Evolutionary conservation across 1,140 invertebrate genomes (phyloP).

Genomic region (Arion vulgaris): DNA sequence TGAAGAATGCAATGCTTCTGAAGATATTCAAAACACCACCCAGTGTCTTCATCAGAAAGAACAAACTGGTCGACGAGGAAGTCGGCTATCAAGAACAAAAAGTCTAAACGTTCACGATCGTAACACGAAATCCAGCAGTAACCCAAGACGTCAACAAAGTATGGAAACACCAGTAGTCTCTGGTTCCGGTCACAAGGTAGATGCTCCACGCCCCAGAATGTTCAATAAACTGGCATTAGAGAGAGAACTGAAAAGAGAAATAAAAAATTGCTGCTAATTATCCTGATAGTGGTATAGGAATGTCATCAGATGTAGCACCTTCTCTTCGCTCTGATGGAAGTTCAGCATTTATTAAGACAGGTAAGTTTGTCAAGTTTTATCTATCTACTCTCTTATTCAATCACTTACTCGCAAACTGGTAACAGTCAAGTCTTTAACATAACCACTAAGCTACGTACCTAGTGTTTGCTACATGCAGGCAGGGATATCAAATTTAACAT

Average conservation of each 20-base stretch:
- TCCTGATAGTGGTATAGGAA: slow-evolving; percentile 68
- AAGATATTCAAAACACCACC: background rate
- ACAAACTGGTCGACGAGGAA: slow-evolving; percentile 13
- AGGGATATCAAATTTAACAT: no score
- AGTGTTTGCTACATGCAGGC: no score
- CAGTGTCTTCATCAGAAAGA: background rate
- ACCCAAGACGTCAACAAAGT: slow-evolving; percentile 34
- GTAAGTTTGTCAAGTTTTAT: slow-evolving; percentile 40
- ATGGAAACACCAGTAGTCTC: slow-evolving; percentile 31
- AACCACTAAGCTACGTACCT: no score
- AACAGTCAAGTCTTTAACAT: no score
- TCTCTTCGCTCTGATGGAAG: slow-evolving; percentile 43
- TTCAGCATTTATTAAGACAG: slow-evolving; percentile 33
- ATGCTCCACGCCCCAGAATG: slow-evolving; percentile 35
- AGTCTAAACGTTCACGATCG: slow-evolving; percentile 51
- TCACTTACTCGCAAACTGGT: no score
- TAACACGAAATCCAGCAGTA: slow-evolving; percentile 32
- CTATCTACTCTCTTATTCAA: no score
- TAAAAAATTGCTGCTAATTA: slow-evolving; percentile 87
- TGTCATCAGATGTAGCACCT: slow-evolving; percentile 54
- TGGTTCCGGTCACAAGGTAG: slow-evolving; percentile 18
- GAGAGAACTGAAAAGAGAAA: slow-evolving; percentile 95
- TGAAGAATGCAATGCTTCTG: slow-evolving; percentile 45
- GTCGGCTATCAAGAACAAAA: slow-evolving; percentile 45
- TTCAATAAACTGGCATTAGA: slow-evolving; percentile 77